Conservation (phyloP, 2,113 vertebrate species). For the Drymodes brunneopygia region DNA sequence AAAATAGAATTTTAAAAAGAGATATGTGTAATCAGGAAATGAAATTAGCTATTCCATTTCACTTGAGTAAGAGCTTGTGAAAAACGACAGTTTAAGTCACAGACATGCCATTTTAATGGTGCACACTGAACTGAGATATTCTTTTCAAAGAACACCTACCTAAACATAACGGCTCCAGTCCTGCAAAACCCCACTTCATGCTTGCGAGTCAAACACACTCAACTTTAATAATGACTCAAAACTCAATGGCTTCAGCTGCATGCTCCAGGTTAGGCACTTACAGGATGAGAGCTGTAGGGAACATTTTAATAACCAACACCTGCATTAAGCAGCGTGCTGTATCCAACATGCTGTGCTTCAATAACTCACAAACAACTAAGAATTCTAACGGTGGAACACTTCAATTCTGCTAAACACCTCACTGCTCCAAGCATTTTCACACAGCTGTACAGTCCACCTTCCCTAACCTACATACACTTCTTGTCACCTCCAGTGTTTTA, state of each 20-base stretch:
- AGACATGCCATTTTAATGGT: background rate
- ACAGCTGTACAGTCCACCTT: accelerated
- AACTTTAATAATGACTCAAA: background rate
- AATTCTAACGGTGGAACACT: background rate
- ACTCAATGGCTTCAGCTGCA: background rate
- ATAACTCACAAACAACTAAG: background rate
- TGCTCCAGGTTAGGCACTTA: background rate
- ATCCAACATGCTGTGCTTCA: accelerated
- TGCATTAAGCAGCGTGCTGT: accelerated
- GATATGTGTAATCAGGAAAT: background rate
- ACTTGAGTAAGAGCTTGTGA: background rate
- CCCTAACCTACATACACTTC: accelerated
- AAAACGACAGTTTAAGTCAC: background rate
- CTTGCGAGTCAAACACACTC: accelerated
- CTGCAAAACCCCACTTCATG: background rate
- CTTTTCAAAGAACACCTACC: background rate
- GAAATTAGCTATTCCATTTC: background rate
- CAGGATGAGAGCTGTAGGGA: accelerated
- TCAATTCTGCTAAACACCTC: too few species aligned
- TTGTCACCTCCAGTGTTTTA: too few species aligned
- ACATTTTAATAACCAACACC: background rate
- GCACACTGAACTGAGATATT: background rate
- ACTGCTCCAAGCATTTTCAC: too few species aligned
- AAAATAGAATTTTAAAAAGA: background rate
- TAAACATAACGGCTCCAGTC: background rate